Conservation (phyloP, 2,888 invertebrate species). For the Sialis fuliginosa region DNA sequence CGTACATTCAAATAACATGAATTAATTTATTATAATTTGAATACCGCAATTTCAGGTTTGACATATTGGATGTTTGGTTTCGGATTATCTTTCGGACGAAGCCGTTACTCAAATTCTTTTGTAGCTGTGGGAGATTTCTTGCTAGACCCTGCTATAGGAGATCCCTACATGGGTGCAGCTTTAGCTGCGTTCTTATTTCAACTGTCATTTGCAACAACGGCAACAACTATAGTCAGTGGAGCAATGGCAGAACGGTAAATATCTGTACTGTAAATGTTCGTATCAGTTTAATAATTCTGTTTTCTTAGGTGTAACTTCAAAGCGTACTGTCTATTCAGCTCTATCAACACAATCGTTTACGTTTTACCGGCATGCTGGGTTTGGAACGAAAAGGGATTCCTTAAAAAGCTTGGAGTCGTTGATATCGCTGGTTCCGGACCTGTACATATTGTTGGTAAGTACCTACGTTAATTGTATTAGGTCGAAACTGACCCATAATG, state of each 20-base stretch:
- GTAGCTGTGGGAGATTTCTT: conserved; percentile 73
- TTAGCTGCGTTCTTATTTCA: conserved; percentile 84
- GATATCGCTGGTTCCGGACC: conserved; percentile 88
- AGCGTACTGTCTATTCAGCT: conserved; percentile 80
- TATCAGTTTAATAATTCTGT: conserved; percentile 1
- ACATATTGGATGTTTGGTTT: conserved; percentile 94
- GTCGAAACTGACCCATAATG: too few species aligned
- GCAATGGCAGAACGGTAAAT: conserved; percentile 81
- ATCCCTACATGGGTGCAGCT: conserved; percentile 65
- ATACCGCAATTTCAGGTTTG: conserved; percentile 34
- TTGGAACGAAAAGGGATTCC: conserved; percentile 77
- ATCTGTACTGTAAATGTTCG: not conserved
- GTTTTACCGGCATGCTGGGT: conserved; percentile 90
- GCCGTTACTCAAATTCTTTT: conserved; percentile 54
- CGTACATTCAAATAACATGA: conserved; percentile 1
- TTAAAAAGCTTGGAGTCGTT: conserved; percentile 66
- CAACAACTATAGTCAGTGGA: conserved; percentile 84
- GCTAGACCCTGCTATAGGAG: conserved; percentile 54
- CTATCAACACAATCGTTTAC: conserved; percentile 76
- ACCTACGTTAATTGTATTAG: not conserved
- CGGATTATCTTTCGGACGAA: conserved; percentile 73
- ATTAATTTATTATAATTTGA: too few species aligned
- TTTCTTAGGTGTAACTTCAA: conserved; percentile 63
- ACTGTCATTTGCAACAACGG: conserved; percentile 74
- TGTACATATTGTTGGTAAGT: conserved; percentile 66